phyloP scores from a whole-genome alignment of 2,113 vertebrate species.

The Laterallus jamaicensis region DNA sequence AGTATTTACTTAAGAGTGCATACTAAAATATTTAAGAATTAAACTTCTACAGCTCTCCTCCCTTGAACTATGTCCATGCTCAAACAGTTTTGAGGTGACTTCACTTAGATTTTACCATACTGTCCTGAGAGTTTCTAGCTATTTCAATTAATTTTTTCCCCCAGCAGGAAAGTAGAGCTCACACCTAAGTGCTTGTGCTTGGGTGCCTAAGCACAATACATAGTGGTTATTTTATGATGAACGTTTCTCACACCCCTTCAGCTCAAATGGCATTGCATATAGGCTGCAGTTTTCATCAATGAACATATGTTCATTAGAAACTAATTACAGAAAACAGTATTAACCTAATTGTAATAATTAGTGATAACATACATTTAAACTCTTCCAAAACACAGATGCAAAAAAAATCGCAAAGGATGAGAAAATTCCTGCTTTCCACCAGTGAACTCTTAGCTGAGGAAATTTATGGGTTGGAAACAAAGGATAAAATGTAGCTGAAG shows the following conservation, averaged over 20 bases:
- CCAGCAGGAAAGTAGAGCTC: background rate
- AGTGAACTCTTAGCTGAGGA: background rate
- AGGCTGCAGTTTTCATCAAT: background rate
- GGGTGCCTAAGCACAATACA: background rate
- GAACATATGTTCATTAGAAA: constrained; percentile 55
- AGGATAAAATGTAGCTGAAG: constrained; percentile 3
- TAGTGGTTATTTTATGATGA: background rate
- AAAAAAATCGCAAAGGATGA: background rate
- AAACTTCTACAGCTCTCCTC: background rate
- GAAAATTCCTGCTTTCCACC: background rate
- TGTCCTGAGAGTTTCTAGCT: background rate
- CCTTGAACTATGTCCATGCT: background rate
- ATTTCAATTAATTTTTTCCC: background rate
- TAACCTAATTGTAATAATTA: constrained; percentile 42
- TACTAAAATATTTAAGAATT: background rate
- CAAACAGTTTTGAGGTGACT: background rate
- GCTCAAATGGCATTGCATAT: background rate
- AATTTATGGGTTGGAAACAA: constrained; percentile 33
- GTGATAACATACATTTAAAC: background rate
- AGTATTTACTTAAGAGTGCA: background rate
- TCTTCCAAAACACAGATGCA: background rate
- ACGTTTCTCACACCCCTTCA: background rate
- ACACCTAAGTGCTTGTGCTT: background rate
- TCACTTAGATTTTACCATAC: background rate
- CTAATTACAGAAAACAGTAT: constrained; percentile 53